These are phyloP conservation scores for Anabacerthia variegaticeps DNA, from an alignment of 2,797 vertebrate species.

Conservation along the genomic window DNA sequence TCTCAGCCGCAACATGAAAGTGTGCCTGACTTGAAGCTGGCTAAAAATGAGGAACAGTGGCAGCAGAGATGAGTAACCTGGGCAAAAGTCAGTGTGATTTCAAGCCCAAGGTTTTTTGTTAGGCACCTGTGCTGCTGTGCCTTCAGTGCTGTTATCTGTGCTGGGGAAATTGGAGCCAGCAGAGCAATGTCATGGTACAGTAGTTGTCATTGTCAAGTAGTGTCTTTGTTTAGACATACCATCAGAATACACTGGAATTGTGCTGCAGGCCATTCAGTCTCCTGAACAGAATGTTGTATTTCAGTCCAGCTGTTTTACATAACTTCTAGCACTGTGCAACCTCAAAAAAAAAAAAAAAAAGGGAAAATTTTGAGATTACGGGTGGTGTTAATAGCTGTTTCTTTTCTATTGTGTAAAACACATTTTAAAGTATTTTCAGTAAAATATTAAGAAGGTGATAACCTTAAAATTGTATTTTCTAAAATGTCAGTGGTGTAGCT, in stretches of 20 bases:
- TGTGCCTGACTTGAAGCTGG: not conserved
- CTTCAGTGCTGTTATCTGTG: not conserved
- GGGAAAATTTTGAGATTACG: not conserved
- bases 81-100: not conserved
- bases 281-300: conserved; percentile 20
- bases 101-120: not conserved
- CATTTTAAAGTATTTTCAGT: not conserved
- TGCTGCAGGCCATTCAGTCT: conserved; percentile 23
- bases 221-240: conserved; percentile 30
- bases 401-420: not conserved
- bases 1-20: not conserved
- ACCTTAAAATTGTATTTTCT: not conserved
- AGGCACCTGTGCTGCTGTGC: not conserved
- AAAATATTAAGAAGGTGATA: not conserved
- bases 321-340: conserved; percentile 18
- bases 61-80: not conserved
- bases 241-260: conserved; percentile 5
- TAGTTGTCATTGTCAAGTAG: conserved; percentile 7
- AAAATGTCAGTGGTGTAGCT: not conserved
- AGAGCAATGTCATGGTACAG: not conserved
- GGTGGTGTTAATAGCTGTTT: not conserved
- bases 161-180: not conserved
- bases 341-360: not conserved
- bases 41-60: not conserved
- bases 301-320: conserved; percentile 41